These are phyloP conservation scores for Circaetus cinerascens DNA, from an alignment of 2,113 vertebrate genomes.

Conservation along the genomic window DNA sequence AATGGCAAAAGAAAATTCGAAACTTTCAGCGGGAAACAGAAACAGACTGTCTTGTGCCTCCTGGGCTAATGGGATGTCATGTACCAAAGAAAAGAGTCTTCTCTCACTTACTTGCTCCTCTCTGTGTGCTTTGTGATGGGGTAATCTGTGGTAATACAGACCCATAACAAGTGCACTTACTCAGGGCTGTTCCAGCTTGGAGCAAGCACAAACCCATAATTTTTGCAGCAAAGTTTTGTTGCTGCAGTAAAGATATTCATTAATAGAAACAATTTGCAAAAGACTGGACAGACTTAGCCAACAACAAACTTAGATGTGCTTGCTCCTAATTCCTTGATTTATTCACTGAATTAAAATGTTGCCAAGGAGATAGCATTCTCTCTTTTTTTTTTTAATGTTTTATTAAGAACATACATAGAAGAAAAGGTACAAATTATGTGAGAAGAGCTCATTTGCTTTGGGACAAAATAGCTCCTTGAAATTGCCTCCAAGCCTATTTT, in stretches of 20 bases:
- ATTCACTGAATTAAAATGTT: not conserved
- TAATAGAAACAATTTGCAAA: not conserved
- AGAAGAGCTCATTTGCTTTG: not conserved
- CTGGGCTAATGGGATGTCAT: accelerated
- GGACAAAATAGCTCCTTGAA: not conserved
- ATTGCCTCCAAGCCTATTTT: not conserved
- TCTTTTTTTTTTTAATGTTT: not conserved
- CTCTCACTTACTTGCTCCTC: not conserved
- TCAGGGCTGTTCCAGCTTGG: not conserved
- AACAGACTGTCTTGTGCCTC: not conserved
- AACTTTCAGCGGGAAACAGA: too few relatives aligned
- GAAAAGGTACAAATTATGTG: not conserved
- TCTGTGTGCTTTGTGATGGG: accelerated
- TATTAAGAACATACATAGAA: not conserved
- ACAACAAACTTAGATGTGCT: too few relatives aligned
- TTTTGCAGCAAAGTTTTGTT: not conserved
- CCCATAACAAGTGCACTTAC: accelerated
- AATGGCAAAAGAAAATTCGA: not conserved
- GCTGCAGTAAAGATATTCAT: not conserved
- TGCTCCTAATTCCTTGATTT: not conserved
- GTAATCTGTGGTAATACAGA: not conserved
- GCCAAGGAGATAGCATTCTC: not conserved
- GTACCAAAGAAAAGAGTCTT: not conserved
- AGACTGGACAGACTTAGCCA: not conserved
- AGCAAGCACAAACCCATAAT: accelerated